Evolutionary conservation across 53 echinoderm and acorn worm genomes (phyloP).

Genomic region (Hippasteria phrygiana): DNA sequence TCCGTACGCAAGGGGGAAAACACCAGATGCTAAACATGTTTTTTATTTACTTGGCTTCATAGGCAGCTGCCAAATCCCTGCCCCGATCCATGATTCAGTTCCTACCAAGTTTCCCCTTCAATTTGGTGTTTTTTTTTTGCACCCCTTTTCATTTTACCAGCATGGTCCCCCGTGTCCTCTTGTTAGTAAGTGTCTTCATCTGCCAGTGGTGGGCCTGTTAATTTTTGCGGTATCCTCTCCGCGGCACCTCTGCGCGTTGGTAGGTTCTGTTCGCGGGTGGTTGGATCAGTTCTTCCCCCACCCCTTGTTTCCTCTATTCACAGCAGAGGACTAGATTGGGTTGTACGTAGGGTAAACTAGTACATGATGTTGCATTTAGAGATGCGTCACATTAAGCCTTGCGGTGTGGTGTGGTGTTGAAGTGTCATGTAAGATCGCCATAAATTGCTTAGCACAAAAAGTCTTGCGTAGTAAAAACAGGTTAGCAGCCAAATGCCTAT

Average conservation of each 20-base stretch:
- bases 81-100: constrained; percentile 13
- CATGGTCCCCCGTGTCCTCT: constrained; percentile 17
- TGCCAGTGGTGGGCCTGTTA: not conserved
- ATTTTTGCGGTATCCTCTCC: not conserved
- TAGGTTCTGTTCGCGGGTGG: not conserved
- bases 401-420: too few species aligned
- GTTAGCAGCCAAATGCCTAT: too few species aligned
- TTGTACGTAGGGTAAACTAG: too few species aligned
- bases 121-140: not conserved
- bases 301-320: not conserved
- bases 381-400: too few species aligned
- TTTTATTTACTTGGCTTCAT: not conserved
- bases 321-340: too few species aligned
- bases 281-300: not conserved
- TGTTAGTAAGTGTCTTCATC: constrained; percentile 12
- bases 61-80: not conserved
- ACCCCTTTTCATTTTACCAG: not conserved
- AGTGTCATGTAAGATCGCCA: too few species aligned
- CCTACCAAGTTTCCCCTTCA: constrained; percentile 21
- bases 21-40: not conserved
- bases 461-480: too few species aligned
- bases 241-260: not conserved
- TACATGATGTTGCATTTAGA: too few species aligned
- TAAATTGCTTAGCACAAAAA: too few species aligned
- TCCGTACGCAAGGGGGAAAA: too few species aligned